A percentile compares a stretch with the other conserved stretches of the same genome.
Evolutionary conservation across 1,140 invertebrate species (phyloP).

Genomic region (Pseudomyrmex flavicornis): DNA sequence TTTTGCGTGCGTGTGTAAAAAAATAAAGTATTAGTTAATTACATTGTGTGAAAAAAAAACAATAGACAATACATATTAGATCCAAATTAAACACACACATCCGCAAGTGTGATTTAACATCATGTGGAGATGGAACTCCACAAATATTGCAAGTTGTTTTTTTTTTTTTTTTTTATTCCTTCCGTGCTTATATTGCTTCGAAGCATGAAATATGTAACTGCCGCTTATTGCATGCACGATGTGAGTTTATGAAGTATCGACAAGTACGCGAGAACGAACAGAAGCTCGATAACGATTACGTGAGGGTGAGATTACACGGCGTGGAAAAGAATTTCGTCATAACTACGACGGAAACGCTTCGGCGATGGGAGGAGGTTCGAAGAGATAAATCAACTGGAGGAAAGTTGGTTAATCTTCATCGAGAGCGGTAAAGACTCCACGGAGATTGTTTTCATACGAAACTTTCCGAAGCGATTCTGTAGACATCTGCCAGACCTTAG

Average conservation of each 20-base stretch:
- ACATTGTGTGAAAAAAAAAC: neutral
- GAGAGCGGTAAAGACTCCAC: constrained; percentile 60
- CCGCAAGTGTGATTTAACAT: neutral
- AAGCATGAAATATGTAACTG: neutral
- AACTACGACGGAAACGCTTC: constrained; percentile 27
- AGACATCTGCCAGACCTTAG: constrained; percentile 65
- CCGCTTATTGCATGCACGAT: neutral
- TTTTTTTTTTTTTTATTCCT: neutral
- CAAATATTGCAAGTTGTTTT: neutral
- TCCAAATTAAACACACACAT: neutral
- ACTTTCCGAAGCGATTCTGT: constrained; percentile 56
- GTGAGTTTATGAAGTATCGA: neutral
- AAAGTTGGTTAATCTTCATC: constrained; percentile 68
- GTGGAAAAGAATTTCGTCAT: constrained; percentile 42
- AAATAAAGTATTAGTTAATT: neutral
- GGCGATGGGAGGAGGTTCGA: constrained; percentile 31
- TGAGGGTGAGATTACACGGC: constrained; percentile 37
- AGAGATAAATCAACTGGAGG: constrained; percentile 60
- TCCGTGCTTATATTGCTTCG: neutral
- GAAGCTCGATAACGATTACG: constrained; percentile 29
- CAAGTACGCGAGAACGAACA: neutral
- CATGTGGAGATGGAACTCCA: neutral
- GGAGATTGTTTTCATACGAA: constrained; percentile 68
- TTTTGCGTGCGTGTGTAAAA: neutral
- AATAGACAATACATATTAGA: too few relatives aligned